Evolutionary conservation across 2,888 invertebrate species (phyloP).

Genomic region (Euzetes globulus): DNA sequence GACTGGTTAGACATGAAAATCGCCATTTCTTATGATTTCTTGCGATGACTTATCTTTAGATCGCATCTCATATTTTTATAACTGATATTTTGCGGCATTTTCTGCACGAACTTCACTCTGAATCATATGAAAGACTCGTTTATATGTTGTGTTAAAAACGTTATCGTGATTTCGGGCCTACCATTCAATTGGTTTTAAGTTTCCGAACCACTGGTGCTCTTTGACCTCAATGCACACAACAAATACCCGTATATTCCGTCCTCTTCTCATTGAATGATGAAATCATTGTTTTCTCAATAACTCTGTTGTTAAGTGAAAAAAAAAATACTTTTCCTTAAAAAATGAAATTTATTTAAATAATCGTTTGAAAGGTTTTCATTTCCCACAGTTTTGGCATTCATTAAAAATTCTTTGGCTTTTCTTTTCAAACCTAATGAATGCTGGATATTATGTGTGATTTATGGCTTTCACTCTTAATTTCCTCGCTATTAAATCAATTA

Average conservation of each 20-base stretch:
- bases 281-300: constrained; percentile 9
- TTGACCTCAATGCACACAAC: constrained; percentile 11
- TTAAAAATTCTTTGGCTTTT: too few relatives aligned
- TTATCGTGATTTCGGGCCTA: constrained; percentile 22
- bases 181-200: constrained; percentile 25
- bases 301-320: neutral
- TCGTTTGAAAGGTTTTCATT: too few relatives aligned
- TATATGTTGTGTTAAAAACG: constrained; percentile 28
- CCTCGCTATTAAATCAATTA: too few relatives aligned
- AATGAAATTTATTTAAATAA: too few relatives aligned
- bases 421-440: too few relatives aligned
- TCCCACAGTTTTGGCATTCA: too few relatives aligned
- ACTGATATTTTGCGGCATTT: constrained; percentile 11
- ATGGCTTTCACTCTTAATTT: too few relatives aligned
- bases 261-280: neutral
- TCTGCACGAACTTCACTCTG: neutral
- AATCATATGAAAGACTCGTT: neutral
- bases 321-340: too few relatives aligned
- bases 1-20: constrained; percentile 19
- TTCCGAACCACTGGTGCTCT: constrained; percentile 29
- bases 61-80: constrained; percentile 10
- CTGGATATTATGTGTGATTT: too few relatives aligned
- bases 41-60: neutral
- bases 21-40: neutral
- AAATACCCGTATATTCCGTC: neutral